phyloP scores from a whole-genome alignment of 2,113 vertebrate genomes.

The Anseranas semipalmata region DNA sequence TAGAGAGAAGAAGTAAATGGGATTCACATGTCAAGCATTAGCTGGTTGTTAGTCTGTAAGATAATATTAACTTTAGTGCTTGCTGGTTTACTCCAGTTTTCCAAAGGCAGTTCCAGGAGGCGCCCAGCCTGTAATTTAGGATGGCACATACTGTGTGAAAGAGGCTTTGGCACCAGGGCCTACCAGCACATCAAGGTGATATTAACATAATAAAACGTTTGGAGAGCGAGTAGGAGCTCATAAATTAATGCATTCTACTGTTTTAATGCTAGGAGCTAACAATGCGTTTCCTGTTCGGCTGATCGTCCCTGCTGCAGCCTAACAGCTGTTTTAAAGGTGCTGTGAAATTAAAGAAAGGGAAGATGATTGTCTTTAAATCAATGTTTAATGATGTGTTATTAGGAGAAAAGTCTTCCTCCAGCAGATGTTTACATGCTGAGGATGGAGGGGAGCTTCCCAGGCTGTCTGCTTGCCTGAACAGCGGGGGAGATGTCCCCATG shows the following conservation, averaged over 20 bases:
- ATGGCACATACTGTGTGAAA: slow-evolving; percentile 61
- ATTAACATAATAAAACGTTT: slow-evolving; percentile 63
- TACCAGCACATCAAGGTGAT: slow-evolving; percentile 64
- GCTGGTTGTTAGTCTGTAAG: slow-evolving; percentile 67
- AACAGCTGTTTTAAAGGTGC: slow-evolving; percentile 72
- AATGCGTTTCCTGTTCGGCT: slow-evolving; percentile 65
- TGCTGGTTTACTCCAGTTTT: slow-evolving; percentile 58
- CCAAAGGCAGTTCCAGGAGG: slow-evolving; percentile 56
- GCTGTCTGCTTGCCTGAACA: background rate
- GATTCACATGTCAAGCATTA: slow-evolving; percentile 68
- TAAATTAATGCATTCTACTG: slow-evolving; percentile 76
- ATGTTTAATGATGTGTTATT: slow-evolving; percentile 70
- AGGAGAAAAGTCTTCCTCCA: slow-evolving; percentile 52
- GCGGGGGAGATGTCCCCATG: accelerated
- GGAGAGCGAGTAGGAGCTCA: slow-evolving; percentile 61
- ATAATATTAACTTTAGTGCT: slow-evolving; percentile 71
- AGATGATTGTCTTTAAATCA: slow-evolving; percentile 73
- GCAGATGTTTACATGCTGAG: slow-evolving; percentile 48
- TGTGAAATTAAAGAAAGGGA: slow-evolving; percentile 65
- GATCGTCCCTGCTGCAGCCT: slow-evolving; percentile 40
- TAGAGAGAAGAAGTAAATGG: slow-evolving; percentile 62
- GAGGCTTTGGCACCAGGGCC: slow-evolving; percentile 52
- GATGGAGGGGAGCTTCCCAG: background rate
- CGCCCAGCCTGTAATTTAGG: slow-evolving; percentile 63
- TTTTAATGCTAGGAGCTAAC: slow-evolving; percentile 67